Percentiles rank a stretch among this genome's conserved stretches.
Conservation (phyloP, 1,140 invertebrate species). For the Magallana angulata region DNA sequence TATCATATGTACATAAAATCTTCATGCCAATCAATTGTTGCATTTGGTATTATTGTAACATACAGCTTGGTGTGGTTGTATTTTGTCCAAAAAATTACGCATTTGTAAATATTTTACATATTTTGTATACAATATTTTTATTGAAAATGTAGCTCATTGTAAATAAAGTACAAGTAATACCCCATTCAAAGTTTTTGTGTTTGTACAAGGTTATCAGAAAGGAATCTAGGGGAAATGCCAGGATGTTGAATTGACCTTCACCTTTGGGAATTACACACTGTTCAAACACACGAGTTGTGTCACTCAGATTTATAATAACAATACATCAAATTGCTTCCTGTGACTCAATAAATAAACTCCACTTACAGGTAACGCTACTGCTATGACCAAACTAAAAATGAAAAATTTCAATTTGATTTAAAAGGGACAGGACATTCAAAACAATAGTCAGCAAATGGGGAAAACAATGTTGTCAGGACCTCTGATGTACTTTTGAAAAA, state of each 20-base stretch:
- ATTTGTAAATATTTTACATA: background rate
- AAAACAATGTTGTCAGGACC: too few relatives aligned
- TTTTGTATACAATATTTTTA: background rate
- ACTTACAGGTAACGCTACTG: too few relatives aligned
- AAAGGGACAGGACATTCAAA: too few relatives aligned
- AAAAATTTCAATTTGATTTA: too few relatives aligned
- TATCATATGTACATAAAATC: background rate
- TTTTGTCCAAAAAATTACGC: background rate
- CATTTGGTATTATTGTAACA: background rate
- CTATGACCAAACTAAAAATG: too few relatives aligned
- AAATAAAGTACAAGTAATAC: background rate
- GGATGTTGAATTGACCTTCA: background rate
- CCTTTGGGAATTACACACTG: background rate
- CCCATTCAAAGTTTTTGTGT: background rate
- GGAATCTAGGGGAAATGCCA: too few relatives aligned
- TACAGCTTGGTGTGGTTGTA: slow-evolving; percentile 11
- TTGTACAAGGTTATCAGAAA: background rate
- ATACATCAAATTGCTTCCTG: too few relatives aligned
- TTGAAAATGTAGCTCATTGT: background rate
- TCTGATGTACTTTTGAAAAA: too few relatives aligned
- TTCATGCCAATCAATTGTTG: background rate
- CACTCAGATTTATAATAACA: too few relatives aligned
- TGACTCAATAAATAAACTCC: too few relatives aligned
- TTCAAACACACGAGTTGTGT: too few relatives aligned
- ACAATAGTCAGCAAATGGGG: too few relatives aligned